Evolutionary conservation across 2,113 vertebrate genomes (phyloP), one percentile per base, ranked within the genome.

Genomic region (Psilopogon haemacephalus): DNA sequence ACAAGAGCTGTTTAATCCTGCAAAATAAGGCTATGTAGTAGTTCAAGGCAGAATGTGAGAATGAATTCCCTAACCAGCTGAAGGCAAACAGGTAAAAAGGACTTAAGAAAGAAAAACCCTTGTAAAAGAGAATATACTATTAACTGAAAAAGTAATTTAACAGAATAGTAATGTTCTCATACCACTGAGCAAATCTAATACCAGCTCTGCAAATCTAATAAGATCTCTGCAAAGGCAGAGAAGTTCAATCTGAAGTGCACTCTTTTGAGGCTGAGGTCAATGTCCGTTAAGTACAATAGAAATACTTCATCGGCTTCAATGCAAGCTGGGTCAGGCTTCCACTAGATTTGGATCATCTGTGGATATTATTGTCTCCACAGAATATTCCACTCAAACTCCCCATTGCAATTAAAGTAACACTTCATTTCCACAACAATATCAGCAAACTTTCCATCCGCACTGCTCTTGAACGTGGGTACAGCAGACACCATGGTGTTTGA

Each of bases 71-170:
- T 50, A 69, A 84, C 35, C 27, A 65, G 46, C 56, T 79, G 78
- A 79, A 92, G 28, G 69, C 30, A 93, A 91, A 89, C 56, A 91
- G 56, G 30, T 71, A 35, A 28, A 83, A 83, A 84, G 20, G 30
- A 73, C 16, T 91, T 74, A 23, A 52, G 52, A 83, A 84, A 88
- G 65, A 58, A 95, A 94, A 94, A 86, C 21, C 72, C 56, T 60
- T 69, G 69, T 42, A 84, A 58, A 93, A 95, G 91, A 94, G 15
- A 94, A 86, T 64, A 35, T 33, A 65, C 84, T 93, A 95, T 95
- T 90, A 92, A 84, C 69, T 60, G 60, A 76, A 91, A 84, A 95
- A 93, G 82, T 94, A 95, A 93, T 96, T 95, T 88, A 93, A 78
- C 82, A 81, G 83, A 75, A 91, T 62, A 78, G 65, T 68, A 84